phyloP scores from a whole-genome alignment of 2,113 vertebrate species.

The Hippolais icterina region DNA sequence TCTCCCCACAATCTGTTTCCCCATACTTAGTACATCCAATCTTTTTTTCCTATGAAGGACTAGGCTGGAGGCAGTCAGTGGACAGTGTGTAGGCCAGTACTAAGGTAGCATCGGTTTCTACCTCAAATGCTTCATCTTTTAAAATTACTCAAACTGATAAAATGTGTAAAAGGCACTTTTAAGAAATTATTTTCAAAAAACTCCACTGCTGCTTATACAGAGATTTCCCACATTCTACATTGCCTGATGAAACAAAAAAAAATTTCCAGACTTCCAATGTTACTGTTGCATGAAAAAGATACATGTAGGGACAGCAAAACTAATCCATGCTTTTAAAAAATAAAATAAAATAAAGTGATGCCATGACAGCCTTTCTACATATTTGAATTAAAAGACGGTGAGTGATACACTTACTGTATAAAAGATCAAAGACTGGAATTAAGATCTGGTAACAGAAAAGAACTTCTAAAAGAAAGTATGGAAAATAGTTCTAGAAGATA shows the following conservation, averaged over 20 bases:
- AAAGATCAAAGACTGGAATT: neutral
- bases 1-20: too few relatives aligned
- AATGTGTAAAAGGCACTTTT: slow-evolving; percentile 2
- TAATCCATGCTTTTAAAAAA: neutral
- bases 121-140: slow-evolving; percentile 3
- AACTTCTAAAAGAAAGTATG: neutral
- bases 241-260: neutral
- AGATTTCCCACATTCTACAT: neutral
- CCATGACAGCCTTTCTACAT: neutral
- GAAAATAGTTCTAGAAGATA: neutral
- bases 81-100: slow-evolving; percentile 22
- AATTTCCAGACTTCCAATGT: neutral
- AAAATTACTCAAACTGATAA: slow-evolving; percentile 40
- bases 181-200: neutral
- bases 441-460: neutral
- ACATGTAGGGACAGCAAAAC: neutral
- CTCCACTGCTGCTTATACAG: neutral
- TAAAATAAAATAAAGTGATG: neutral
- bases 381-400: neutral
- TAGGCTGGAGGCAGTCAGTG: too few relatives aligned
- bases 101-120: slow-evolving; percentile 49
- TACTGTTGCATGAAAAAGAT: neutral
- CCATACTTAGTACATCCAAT: neutral
- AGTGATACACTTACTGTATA: neutral
- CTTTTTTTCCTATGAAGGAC: slow-evolving; percentile 11